Conservation (phyloP, 1,140 invertebrate species). For the Episyrphus balteatus region DNA sequence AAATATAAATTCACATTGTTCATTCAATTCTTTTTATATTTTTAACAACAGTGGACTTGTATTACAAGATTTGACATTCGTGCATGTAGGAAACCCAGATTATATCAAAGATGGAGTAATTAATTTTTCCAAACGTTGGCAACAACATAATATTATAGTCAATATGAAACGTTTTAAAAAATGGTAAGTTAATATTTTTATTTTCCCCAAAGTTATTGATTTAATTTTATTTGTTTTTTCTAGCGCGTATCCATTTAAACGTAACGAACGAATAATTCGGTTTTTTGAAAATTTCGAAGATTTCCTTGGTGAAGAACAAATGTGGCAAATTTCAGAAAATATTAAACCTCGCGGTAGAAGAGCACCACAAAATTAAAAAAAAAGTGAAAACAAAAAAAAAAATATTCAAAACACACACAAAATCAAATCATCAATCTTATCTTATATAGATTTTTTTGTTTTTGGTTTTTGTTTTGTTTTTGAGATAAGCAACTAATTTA, state of each 20-base stretch:
- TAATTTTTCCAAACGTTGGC: conserved; percentile 97
- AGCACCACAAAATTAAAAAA: conserved; percentile 21
- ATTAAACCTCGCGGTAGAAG: conserved; percentile 74
- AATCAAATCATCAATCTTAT: too few relatives aligned
- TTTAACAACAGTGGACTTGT: conserved; percentile 79
- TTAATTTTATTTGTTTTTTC: background rate
- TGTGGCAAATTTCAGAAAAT: conserved; percentile 94
- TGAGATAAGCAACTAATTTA: too few relatives aligned
- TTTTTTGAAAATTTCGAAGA: conserved; percentile 97
- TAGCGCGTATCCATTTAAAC: conserved; percentile 73
- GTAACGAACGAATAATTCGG: conserved; percentile 82
- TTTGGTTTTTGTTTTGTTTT: too few relatives aligned
- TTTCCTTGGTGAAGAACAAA: conserved; percentile 86
- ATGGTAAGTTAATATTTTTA: conserved; percentile 50
- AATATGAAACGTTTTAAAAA: conserved; percentile 96
- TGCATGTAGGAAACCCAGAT: conserved; percentile 94
- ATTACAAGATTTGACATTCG: conserved; percentile 96
- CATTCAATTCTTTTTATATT: conserved; percentile 20
- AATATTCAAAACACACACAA: background rate
- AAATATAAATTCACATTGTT: background rate
- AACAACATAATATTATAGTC: conserved; percentile 95
- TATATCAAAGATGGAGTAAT: conserved; percentile 75
- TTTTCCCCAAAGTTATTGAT: background rate
- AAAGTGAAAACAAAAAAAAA: background rate
- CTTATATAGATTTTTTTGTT: too few relatives aligned